Percentiles rank a stretch among this genome's conserved stretches.
Conservation (phyloP, 2,888 invertebrate genomes). For the Molorchus minor region DNA sequence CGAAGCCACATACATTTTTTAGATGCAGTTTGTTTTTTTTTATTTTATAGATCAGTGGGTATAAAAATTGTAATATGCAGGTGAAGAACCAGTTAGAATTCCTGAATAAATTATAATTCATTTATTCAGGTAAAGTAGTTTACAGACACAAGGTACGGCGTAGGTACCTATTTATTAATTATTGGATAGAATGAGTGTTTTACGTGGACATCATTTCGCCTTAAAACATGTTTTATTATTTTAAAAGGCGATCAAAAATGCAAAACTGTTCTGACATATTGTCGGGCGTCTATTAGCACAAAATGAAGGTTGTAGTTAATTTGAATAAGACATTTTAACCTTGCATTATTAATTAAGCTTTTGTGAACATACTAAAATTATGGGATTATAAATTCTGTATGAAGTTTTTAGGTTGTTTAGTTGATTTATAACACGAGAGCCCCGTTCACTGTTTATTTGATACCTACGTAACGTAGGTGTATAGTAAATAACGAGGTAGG, state of each 20-base stretch:
- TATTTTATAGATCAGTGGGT: conserved; percentile 15
- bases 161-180: background rate
- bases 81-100: conserved; percentile 7
- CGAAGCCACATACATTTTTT: too few relatives aligned
- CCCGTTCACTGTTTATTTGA: too few relatives aligned
- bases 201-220: too few relatives aligned
- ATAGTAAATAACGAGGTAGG: too few relatives aligned
- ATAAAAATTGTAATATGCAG: background rate
- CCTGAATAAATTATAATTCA: conserved; percentile 5
- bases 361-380: too few relatives aligned
- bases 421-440: too few relatives aligned
- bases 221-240: too few relatives aligned
- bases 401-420: too few relatives aligned
- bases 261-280: conserved; percentile 3
- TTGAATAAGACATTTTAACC: conserved; percentile 1
- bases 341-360: conserved; percentile 3
- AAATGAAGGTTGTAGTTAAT: conserved; percentile 6
- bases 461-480: too few relatives aligned
- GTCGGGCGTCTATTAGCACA: background rate
- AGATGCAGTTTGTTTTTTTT: conserved; percentile 7
- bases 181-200: too few relatives aligned
- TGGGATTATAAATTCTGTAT: too few relatives aligned
- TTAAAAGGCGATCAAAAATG: too few relatives aligned
- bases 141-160: background rate
- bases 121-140: background rate